These are phyloP conservation scores for Diabrotica undecimpunctata DNA, from an alignment of 1,140 invertebrate species.

Conservation along the genomic window DNA sequence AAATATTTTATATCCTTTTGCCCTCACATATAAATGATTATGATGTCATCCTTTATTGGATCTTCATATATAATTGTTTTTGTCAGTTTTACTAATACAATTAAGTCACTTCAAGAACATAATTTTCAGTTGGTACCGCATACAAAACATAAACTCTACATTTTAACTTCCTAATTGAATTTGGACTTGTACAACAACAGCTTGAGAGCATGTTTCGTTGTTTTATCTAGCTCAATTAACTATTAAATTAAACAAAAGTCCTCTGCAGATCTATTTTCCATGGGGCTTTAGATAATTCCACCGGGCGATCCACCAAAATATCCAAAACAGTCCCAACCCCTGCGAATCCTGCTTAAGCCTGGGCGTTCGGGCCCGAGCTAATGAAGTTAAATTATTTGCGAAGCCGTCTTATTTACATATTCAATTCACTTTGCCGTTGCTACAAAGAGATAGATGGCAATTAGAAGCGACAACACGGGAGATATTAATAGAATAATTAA, in stretches of 20 bases:
- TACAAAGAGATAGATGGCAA: slow-evolving; percentile 1
- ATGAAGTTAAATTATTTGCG: slow-evolving; percentile 3
- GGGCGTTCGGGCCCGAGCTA: not conserved
- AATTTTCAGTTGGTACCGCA: too few species aligned
- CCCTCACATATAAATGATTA: too few species aligned
- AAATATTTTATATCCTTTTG: too few species aligned
- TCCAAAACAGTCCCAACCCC: not conserved
- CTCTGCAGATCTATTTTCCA: not conserved
- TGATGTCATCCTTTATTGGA: too few species aligned
- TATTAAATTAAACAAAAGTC: slow-evolving; percentile 1
- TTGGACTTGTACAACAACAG: too few species aligned
- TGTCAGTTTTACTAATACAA: too few species aligned
- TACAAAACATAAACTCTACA: too few species aligned
- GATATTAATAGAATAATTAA: slow-evolving; percentile 1
- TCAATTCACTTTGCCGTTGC: not conserved
- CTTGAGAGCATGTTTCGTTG: not conserved
- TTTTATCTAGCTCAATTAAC: not conserved
- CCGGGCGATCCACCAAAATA: not conserved
- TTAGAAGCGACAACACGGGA: not conserved
- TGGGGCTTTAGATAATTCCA: not conserved
- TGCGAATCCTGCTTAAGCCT: not conserved
- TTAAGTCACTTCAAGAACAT: too few species aligned
- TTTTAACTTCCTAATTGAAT: too few species aligned
- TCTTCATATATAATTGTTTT: too few species aligned
- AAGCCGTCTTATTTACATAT: slow-evolving; percentile 2